Conservation (phyloP, 2,888 invertebrate genomes). For the Tineola bisselliella region DNA sequence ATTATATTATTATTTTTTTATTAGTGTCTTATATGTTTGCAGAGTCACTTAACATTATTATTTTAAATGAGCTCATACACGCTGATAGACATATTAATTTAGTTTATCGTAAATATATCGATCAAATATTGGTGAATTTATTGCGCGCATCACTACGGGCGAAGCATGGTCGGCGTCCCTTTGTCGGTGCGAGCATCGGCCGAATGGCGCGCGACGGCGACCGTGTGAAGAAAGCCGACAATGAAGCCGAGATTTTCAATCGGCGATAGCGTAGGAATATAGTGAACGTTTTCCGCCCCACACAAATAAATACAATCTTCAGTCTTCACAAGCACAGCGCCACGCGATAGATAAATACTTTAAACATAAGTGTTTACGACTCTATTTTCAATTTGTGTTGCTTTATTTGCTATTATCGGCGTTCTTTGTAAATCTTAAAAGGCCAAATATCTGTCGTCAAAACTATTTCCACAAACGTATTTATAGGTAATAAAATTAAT, state of each 20-base stretch:
- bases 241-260: slow-evolving; percentile 19
- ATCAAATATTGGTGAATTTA: neutral
- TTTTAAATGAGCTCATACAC: no score
- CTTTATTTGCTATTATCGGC: slow-evolving; percentile 3
- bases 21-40: no score
- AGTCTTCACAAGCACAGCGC: neutral
- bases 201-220: neutral
- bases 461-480: neutral
- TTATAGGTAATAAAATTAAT: no score
- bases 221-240: slow-evolving; percentile 20
- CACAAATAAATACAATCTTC: slow-evolving; percentile 11
- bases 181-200: slow-evolving; percentile 6
- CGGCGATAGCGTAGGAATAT: slow-evolving; percentile 17
- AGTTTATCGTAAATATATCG: neutral
- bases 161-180: slow-evolving; percentile 11
- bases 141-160: slow-evolving; percentile 3
- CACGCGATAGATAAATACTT: slow-evolving; percentile 1
- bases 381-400: neutral
- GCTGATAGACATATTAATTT: no score
- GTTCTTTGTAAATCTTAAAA: slow-evolving; percentile 1
- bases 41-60: no score
- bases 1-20: no score
- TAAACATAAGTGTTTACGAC: neutral
- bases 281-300: slow-evolving; percentile 9
- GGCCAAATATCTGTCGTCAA: neutral